Base-by-base conservation (phyloP, 1,140 invertebrate genomes). In the Tetragnatha versicolor region DNA sequence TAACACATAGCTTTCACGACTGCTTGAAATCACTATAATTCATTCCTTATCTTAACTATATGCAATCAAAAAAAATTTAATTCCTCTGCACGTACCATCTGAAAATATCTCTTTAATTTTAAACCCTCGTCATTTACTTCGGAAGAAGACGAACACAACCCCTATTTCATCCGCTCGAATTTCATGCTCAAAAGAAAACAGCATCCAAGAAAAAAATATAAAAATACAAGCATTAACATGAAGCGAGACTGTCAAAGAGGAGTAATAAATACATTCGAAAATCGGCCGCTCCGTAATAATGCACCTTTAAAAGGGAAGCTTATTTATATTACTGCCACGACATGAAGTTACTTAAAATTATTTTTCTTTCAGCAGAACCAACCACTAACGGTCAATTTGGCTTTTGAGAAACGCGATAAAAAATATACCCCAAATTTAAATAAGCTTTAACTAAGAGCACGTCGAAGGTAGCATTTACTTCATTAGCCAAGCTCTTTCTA, bases 381-480 rank as follows among this genome's bases (percentile, higher is more conserved):
- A 12, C 14, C 10, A n/a, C n/a, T n/a, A 5, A n/a, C 29, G 29
- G 55, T 20, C 55, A 35, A 14, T 35, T 20, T 1, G 5, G 7
- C 6, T 10, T n/a, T n/a, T n/a, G 17, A 42, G 39, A 42, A 42
- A 58, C 5, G 9, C 0, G 35, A 58, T 17, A 58, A 58, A 58
- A 58, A 35, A n/a, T 17, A 33, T n/a, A 14, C 29, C 31, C 22
- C 29, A 31, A 47, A 68, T 68, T 68, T 68, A 68, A 68, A 68
- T 68, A 68, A 68, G 22, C 63, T 47, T 68, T 49, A 68, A 49
- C 63, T 68, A 49, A 68, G 49, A 10, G 42, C 27, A 5, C 27
- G 9, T 49, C 25, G n/a, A n/a, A 49, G 39, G n/a, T 68, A 49
- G 42, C 27, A 68, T 49, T 68, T 68, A 68, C 63, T 49, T 68